Evolutionary conservation across 2,113 vertebrate species (phyloP), one percentile per base, ranked within the genome.

Genomic region (Arenaria interpres): DNA sequence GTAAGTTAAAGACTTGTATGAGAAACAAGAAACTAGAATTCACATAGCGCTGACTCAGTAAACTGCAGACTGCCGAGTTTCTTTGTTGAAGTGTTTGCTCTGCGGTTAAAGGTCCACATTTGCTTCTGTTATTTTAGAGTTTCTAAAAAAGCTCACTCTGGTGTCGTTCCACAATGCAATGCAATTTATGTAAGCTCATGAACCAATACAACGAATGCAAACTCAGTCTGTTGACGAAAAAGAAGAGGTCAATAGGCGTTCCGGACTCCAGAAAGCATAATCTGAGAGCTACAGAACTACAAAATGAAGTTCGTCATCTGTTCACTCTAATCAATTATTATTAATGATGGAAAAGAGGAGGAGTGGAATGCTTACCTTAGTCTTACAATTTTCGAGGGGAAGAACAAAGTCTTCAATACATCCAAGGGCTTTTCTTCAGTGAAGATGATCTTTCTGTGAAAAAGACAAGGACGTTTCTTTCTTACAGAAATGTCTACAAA

Each of bases 391-490:
- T 57, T n/a, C 79, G 28, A n/a, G n/a, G 14, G 19, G 20, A 12
- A 50, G 12, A 50, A 45, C 7, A 15, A 39, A 54, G 57, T 9
- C 25, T 63, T 82, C 32, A 54, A 30, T 46, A 59, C 2, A 45
- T 4, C 12, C 16, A 85, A 54, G 12, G 46, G 7, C 3, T 30
- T 68, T 57, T 74, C 39, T 53, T 6, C n/a, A 60, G 7, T 19
- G 32, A 66, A 66, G 41, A 59, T 32, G 9, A 43, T 85, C 24
- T 84, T 83, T 59, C 53, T 19, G 3, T 51, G 33, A 78, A 74
- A 85, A 82, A 78, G 54, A 85, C 54, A 96, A 95, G 89, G 91
- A 59, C 59, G 30, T 77, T 89, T 92, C 19, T 77, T 76, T 91
- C 74, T 84, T 51, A 59, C 5, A 87, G 37, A 71, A 81, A 41